Evolutionary conservation across 2,888 invertebrate genomes (phyloP).

Genomic region (Litoditis marina): DNA sequence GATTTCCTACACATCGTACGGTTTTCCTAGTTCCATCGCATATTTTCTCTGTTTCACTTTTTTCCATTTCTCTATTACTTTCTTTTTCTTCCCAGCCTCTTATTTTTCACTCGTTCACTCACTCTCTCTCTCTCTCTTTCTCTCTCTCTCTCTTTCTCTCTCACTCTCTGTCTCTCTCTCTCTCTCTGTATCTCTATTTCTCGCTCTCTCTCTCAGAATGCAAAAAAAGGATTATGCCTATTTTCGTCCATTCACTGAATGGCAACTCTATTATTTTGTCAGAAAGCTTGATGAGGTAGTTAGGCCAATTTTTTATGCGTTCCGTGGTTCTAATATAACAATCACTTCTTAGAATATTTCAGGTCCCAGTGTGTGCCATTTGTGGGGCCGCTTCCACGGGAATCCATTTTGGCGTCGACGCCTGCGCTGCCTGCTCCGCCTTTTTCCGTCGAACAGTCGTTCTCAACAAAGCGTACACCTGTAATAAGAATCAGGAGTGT

Average conservation of each 20-base stretch:
- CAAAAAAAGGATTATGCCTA: too few species aligned
- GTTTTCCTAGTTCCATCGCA: background rate
- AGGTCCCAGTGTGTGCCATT: constrained; percentile 52
- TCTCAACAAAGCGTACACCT: constrained; percentile 49
- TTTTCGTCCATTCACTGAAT: background rate
- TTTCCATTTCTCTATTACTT: too few species aligned
- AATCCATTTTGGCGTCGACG: constrained; percentile 58
- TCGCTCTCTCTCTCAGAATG: constrained; percentile 8
- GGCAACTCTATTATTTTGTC: background rate
- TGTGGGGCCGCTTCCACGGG: constrained; percentile 57
- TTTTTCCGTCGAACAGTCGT: constrained; percentile 54
- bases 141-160: background rate
- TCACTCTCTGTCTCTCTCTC: background rate
- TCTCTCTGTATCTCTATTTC: background rate
- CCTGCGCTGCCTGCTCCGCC: constrained; percentile 55
- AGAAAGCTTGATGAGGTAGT: background rate
- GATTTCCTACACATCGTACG: background rate
- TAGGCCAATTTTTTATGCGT: background rate
- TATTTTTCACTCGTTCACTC: too few species aligned
- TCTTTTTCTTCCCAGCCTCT: constrained; percentile 1
- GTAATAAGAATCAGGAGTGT: constrained; percentile 46
- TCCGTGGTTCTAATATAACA: background rate
- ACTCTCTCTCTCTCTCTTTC: constrained; percentile 16
- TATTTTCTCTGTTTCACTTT: background rate
- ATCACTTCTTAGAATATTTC: background rate